Evolutionary conservation across 92 coral and sea anemone species (phyloP), one percentile per base, ranked within the genome.

Genomic region (Plumapathes pennacea): DNA sequence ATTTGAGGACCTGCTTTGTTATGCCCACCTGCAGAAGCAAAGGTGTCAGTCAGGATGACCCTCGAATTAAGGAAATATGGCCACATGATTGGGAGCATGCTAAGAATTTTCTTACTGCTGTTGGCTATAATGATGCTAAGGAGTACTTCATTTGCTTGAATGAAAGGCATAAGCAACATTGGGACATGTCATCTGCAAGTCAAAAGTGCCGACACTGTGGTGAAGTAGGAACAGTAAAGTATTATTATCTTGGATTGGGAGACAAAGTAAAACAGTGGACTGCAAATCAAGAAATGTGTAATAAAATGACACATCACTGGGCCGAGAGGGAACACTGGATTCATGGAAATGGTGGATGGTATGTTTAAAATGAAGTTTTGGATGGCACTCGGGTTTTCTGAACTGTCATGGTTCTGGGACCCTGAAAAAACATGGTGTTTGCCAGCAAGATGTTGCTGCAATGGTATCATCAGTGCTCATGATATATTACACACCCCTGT

Each of bases 221-320:
- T 40, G 41, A 55, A 23, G 64, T 19, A 43, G 85, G 90, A 56
- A 39, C 59, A 12, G 60, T 70, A 13, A 50, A 67, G 31, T 83
- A 77, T 49, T 83, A 77, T 44, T 82, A 77, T 32, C 73, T 84
- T 32, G 90, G 90, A 12, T 57, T 84, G 52, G 33, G 46, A 10
- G 46, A 69, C 38, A 84, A 84, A 46, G 82, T 84, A 31, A 84
- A 65, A 53, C 69, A 37, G 19, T 77, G 85, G 85, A 45, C 22
- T 9, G 43, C 51, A 31, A 48, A 78, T 57, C 45, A 42, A 49
- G 77, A 79, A 21, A 79, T 70, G 81, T 85, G 92, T 61, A 11
- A 41, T n/a, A 81, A 81, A 73, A 67, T 79, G 80, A 45, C 63
- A 19, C 61, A 72, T 12, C 88, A 85, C 37, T 85, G 95, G 95